These are phyloP conservation scores for Lagria hirta DNA, from an alignment of 2,888 invertebrate species.

Conservation along the genomic window DNA sequence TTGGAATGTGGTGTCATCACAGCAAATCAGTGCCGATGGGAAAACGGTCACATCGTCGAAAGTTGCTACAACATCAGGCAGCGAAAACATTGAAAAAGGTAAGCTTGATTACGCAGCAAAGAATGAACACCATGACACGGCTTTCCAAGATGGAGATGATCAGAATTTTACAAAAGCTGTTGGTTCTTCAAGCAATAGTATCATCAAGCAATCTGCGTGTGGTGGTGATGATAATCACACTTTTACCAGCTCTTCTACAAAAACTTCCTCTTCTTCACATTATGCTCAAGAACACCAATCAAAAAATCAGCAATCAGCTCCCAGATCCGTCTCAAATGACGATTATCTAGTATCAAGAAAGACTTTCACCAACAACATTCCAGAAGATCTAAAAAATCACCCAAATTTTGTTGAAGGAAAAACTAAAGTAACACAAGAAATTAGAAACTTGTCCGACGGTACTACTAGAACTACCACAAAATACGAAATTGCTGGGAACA, in stretches of 20 bases:
- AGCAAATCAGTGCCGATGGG: conserved; percentile 65
- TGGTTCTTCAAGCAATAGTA: conserved; percentile 55
- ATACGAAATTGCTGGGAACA: conserved; percentile 59
- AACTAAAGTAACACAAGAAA: conserved; percentile 68
- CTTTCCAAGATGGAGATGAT: conserved; percentile 58
- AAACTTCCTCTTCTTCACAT: conserved; percentile 45
- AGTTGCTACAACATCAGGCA: conserved; percentile 66
- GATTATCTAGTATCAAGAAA: conserved; percentile 37
- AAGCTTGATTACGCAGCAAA: conserved; percentile 65
- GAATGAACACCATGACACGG: conserved; percentile 62
- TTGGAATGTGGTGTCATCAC: conserved; percentile 68
- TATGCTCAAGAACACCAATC: conserved; percentile 42
- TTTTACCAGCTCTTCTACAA: conserved; percentile 48
- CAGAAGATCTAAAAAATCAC: conserved; percentile 44
- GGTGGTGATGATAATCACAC: conserved; percentile 57
- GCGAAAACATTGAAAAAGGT: conserved; percentile 66
- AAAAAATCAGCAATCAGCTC: conserved; percentile 15
- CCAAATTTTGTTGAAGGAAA: conserved; percentile 58
- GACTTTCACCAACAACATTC: conserved; percentile 42
- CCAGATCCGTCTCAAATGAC: too few species aligned
- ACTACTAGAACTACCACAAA: conserved; percentile 69
- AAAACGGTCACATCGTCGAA: conserved; percentile 63
- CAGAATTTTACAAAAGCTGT: conserved; percentile 58
- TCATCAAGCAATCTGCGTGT: conserved; percentile 57
- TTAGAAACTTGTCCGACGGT: conserved; percentile 67